A percentile compares a stretch with the other conserved stretches of the same genome.
These are phyloP conservation scores for Lemur catta DNA, from an alignment of 2,797 vertebrate genomes.

Conservation along the genomic window DNA sequence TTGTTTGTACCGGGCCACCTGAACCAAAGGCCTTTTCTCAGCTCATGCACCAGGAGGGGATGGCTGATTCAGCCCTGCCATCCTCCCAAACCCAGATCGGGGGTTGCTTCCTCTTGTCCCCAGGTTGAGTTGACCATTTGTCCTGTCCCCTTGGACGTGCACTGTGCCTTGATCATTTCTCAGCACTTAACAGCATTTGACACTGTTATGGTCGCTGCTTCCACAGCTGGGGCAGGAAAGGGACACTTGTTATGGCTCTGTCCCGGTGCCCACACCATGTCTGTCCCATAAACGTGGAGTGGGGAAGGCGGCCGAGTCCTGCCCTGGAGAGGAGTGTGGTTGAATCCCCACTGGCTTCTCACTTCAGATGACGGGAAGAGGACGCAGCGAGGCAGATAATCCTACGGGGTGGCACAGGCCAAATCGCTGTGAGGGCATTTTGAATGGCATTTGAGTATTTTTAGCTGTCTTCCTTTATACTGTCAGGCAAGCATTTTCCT, in stretches of 20 bases:
- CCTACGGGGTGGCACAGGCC: background rate
- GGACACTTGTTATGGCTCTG: background rate
- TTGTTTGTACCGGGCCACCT: rapidly evolving
- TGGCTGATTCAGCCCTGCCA: background rate
- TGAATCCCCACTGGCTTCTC: constrained; percentile 5
- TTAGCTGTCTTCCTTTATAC: background rate
- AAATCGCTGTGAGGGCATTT: constrained; percentile 1
- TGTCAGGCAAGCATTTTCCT: background rate
- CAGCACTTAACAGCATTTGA: background rate
- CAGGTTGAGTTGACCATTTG: rapidly evolving
- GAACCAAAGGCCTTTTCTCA: background rate
- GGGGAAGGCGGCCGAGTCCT: background rate
- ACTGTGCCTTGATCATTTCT: background rate
- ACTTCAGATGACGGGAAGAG: background rate
- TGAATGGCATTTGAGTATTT: constrained; percentile 30
- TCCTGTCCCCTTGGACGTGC: background rate
- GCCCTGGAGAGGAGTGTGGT: background rate
- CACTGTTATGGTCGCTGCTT: background rate
- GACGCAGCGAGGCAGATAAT: background rate
- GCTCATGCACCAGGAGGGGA: background rate
- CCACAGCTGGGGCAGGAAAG: background rate
- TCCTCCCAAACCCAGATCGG: background rate
- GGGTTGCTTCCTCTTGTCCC: background rate
- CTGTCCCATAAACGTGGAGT: background rate
- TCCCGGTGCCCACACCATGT: background rate